Evolutionary conservation across 2,797 vertebrate genomes (phyloP), one percentile per base, ranked within the genome.

Genomic region (Leuciscus waleckii): DNA sequence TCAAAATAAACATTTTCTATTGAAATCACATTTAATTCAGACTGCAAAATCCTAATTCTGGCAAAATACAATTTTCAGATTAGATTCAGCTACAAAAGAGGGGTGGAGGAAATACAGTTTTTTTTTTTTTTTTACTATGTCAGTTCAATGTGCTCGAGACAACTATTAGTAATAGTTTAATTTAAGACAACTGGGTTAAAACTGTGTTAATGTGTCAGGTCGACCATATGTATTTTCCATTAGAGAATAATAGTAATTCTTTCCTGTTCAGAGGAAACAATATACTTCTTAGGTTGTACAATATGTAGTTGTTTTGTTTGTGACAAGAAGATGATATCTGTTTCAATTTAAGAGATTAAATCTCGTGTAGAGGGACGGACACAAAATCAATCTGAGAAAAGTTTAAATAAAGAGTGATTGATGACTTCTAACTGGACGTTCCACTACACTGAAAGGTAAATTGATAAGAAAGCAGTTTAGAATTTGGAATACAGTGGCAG

Each of bases 351-450:
- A 75, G 29, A 63, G 70, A 82, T 61, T 49, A 49, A 35, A 74
- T 83, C 26, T 65, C 43, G 56, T 83, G 29, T 65, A 46, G 29
- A 23, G 54, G 17, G 17, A 46, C 7, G 71, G 35, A 51, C 29
- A 46, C 29, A 68, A 63, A 56, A 78, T 68, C 21, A 13, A 80
- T 67, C 21, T n/a, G 41, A 23, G 21, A 32, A 71, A 71, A 32
- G 35, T 82, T 41, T 11, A 29, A 82, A 82, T 39, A 82, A 83
- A 83, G 61, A 49, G 37, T 82, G n/a, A 82, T 21, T 43, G 68
- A 71, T 82, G 68, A 82, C 17, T 71, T 43, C 23, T 41, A 58
- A 82, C 49, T 29, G n/a, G 37, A 73, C 9, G 4, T 73, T 17
- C 7, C 26, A 71, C 80, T 32, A 54, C 21, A 81, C 32, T 39